phyloP scores from a whole-genome alignment of 1,140 invertebrate genomes.

The Papilio glaucus region DNA sequence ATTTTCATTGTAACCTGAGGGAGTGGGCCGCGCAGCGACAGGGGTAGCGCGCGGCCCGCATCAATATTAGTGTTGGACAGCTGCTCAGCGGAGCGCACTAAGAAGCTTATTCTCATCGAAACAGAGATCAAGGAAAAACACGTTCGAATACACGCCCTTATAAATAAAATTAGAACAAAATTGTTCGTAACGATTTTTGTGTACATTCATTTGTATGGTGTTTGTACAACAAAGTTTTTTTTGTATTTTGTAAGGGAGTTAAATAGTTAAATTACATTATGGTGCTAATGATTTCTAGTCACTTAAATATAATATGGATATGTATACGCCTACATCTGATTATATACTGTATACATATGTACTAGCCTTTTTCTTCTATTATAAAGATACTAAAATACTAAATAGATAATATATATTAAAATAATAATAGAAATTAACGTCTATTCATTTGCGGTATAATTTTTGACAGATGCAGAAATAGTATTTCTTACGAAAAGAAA shows the following conservation, averaged over 20 bases:
- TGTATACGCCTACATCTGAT: no score
- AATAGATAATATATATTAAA: no score
- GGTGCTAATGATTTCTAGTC: no score
- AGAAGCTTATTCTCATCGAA: slow-evolving; percentile 4
- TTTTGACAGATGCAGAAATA: no score
- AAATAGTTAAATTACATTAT: not conserved
- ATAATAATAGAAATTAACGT: no score
- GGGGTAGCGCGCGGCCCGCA: not conserved
- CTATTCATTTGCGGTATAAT: no score
- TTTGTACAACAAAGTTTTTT: slow-evolving; percentile 1
- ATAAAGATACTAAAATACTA: no score
- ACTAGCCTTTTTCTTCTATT: no score
- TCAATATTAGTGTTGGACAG: slow-evolving; percentile 3
- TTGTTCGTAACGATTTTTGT: not conserved
- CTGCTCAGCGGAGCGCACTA: not conserved
- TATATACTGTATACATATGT: no score
- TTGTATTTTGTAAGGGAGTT: not conserved
- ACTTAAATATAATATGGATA: no score
- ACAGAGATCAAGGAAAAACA: slow-evolving; percentile 19
- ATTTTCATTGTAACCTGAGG: slow-evolving; percentile 12
- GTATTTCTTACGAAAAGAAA: no score
- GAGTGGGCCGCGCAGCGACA: not conserved
- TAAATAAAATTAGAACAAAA: not conserved
- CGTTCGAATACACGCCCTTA: not conserved
- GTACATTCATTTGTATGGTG: not conserved